Evolutionary conservation across 2,113 vertebrate genomes (phyloP).

Genomic region (Coregonus clupeaformis): DNA sequence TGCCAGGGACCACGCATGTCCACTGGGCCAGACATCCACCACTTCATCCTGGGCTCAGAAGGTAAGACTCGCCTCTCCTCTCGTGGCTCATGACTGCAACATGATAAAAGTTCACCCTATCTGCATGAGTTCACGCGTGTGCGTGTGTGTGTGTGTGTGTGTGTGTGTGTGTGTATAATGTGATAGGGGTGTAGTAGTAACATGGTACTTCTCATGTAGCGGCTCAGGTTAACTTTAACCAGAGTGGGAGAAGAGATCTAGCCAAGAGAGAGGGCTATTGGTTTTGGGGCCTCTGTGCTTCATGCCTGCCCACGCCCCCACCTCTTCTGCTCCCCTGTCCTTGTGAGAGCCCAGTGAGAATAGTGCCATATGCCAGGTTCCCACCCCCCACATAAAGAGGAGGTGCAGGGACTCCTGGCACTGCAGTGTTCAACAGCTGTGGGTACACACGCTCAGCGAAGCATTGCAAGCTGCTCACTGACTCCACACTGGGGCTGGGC

Average conservation of each 20-base stretch:
- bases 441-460: constrained; percentile 59
- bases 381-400: constrained; percentile 56
- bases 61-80: constrained; percentile 68
- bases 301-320: constrained; percentile 25
- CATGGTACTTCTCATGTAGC: constrained; percentile 49
- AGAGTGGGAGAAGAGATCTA: constrained; percentile 32
- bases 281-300: constrained; percentile 44
- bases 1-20: constrained; percentile 96
- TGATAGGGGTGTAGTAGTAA: constrained; percentile 47
- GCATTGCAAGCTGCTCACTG: constrained; percentile 62
- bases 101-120: background rate
- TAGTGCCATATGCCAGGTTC: constrained; percentile 70
- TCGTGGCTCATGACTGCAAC: background rate
- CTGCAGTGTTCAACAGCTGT: constrained; percentile 65
- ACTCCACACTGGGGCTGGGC: constrained; percentile 27
- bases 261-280: constrained; percentile 22
- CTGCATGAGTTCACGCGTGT: no score
- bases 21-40: constrained; percentile 94
- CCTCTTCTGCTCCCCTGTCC: constrained; percentile 61
- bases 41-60: constrained; percentile 99
- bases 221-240: constrained; percentile 56
- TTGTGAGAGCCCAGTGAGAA: constrained; percentile 66
- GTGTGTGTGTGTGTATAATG: constrained; percentile 23
- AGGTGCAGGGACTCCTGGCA: constrained; percentile 65
- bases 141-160: background rate